Base-by-base conservation (phyloP, 2,888 invertebrate genomes). In the Oxyscelio sp. region DNA sequence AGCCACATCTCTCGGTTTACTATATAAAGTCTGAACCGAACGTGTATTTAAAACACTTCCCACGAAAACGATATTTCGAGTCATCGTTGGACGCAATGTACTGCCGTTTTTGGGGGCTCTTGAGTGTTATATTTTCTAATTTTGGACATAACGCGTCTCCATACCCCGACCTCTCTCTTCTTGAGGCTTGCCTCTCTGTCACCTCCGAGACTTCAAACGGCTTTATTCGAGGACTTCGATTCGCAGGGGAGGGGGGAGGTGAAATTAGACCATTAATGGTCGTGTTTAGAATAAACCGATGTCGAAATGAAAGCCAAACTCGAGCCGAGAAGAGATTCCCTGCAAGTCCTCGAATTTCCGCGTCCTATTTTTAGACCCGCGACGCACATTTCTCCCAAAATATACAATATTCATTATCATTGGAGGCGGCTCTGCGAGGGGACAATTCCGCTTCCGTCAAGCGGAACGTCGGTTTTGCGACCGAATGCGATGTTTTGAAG, bases 21-120 rank as follows among this genome's bases (percentile, higher is more conserved):
- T 84, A 80, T 80, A 84, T 84, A 70, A 80, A 84, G 80, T 48
- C 75, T 48, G 56, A 73, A 78, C 58, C 31, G 43, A 73, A 59
- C 24, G 54, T 21, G 77, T 77, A 85, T 85, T 85, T 85, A 81
- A 81, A 83, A 81, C 74, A 85, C 85, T 73, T 81, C 85, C 85
- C 74, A 85, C 85, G 81, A 78, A 85, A 80, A 70, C 61, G 59
- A 77, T 74, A 81, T 80, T 77, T 66, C 77, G 73, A 80, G 81
- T 85, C 85, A 85, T 73, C 80, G 75, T 21, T 79, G 68, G 38
- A 48, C 79, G 81, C 66, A 73, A 80, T 80, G 71, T 52, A 77
- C 24, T 66, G 61, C 85, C 81, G 61, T 17, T 66, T 77, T 77
- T 80, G 80, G n/a, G n/a, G n/a, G 81, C 66, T 80, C 81, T 81